A percentile compares a stretch with the other conserved stretches of the same genome.
phyloP scores from a whole-genome alignment of 1,140 invertebrate species.

The Glossosoma conforme region DNA sequence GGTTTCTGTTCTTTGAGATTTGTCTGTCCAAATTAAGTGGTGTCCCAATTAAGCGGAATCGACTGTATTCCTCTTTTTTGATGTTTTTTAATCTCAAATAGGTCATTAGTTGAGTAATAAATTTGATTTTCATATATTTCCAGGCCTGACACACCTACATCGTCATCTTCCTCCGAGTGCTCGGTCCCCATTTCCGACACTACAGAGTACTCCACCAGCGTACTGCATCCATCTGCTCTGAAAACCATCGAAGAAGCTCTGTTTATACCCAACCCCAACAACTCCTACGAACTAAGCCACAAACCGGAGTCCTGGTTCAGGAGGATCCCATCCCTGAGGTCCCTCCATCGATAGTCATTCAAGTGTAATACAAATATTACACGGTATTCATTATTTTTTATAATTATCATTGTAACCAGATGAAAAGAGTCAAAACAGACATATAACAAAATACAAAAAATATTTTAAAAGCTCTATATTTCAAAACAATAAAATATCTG shows the following conservation, averaged over 20 bases:
- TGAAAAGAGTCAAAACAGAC: no score
- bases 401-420: no score
- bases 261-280: conserved; percentile 40
- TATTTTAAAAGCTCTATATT: no score
- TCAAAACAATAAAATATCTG: no score
- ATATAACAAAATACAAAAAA: no score
- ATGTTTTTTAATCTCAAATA: no score
- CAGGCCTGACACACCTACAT: conserved; percentile 43
- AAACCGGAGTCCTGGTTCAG: conserved; percentile 51
- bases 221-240: conserved; percentile 41
- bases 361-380: no score
- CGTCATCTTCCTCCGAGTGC: conserved; percentile 34
- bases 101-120: neutral
- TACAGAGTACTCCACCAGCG: conserved; percentile 29
- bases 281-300: conserved; percentile 47
- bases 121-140: conserved; percentile 11
- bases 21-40: no score
- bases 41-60: no score
- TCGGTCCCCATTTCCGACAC: conserved; percentile 47
- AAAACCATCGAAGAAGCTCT: conserved; percentile 46
- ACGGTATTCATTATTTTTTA: no score
- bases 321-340: conserved; percentile 46
- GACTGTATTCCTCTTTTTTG: no score
- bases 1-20: no score
- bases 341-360: conserved; percentile 30